Evolutionary conservation across 2,888 invertebrate genomes (phyloP).

Genomic region (Rhogogaster chlorosoma): DNA sequence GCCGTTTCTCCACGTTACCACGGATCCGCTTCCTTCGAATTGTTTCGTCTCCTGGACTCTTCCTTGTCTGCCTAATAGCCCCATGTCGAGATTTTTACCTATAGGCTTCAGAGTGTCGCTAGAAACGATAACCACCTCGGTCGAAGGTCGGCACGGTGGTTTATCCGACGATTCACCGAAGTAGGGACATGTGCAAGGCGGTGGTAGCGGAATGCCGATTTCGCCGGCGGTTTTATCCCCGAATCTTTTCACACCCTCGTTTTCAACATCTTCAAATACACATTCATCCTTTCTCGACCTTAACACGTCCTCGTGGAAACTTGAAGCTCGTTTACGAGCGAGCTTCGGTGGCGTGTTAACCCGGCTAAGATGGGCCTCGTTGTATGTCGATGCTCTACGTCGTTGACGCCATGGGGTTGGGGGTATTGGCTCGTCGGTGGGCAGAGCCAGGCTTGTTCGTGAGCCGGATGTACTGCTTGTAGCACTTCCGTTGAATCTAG

Average conservation of each 20-base stretch:
- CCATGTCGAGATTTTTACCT: constrained; percentile 59
- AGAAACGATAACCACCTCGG: constrained; percentile 81
- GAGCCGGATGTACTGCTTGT: constrained; percentile 68
- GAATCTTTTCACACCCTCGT: constrained; percentile 73
- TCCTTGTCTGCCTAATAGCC: constrained; percentile 67
- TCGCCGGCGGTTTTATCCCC: constrained; percentile 56
- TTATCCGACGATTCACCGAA: constrained; percentile 85
- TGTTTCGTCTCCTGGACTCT: constrained; percentile 78
- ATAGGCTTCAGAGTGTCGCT: constrained; percentile 79
- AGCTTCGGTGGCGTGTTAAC: constrained; percentile 75
- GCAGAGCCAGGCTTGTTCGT: constrained; percentile 65
- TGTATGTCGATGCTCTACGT: constrained; percentile 79
- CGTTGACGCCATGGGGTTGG: constrained; percentile 66
- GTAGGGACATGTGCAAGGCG: constrained; percentile 90
- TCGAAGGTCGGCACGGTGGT: constrained; percentile 76
- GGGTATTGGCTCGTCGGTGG: constrained; percentile 61
- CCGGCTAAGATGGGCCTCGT: constrained; percentile 76
- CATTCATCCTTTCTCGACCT: constrained; percentile 56
- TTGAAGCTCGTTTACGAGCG: constrained; percentile 77
- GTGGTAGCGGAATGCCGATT: constrained; percentile 81
- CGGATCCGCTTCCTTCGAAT: constrained; percentile 75
- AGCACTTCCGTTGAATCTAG: constrained; percentile 66
- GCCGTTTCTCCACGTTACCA: constrained; percentile 87
- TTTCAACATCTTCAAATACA: constrained; percentile 68
- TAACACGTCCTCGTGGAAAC: constrained; percentile 77